Evolutionary conservation across 2,797 vertebrate genomes (phyloP), one percentile per base, ranked within the genome.

Genomic region (Anniella stebbinsi): DNA sequence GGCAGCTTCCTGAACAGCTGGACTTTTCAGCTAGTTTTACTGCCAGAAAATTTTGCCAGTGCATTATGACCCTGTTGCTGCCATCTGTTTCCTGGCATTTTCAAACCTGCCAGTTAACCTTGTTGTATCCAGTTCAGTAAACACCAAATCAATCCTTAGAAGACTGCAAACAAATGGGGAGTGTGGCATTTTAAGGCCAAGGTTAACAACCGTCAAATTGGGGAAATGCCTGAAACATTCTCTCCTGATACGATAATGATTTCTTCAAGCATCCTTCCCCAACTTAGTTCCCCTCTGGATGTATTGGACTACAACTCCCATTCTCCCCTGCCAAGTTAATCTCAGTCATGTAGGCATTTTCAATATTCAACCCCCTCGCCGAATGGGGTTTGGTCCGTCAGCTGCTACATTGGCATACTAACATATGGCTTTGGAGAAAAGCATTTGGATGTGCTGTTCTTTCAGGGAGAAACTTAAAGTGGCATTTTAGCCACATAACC

Each of bases 21-120:
- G 76, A 84, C 66, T 86, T 57, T 60, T 57, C 67, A 86, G 76
- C 76, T 72, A 66, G 36, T 72, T 89, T 60, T 70, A n/a, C 41
- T 80, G 84, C 84, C 84, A 80, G 69, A 80, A 86, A 73, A 23
- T 72, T 70, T 86, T 80, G 54, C 69, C 13, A 51, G 38, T 66
- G 5, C 76, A 80, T 80, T 86, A 70, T 72, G 15, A 28, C 33
- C 38, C 30, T 80, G 84, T 38, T 48, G 54, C 77, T 45, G 23
- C 84, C 84, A 86, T 90, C 89, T 90, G 84, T 45, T 90, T 36
- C 30, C 23, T 73, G 84, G 51, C 67, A 48, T 83, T n/a, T 60
- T 12, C 88, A 84, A 41, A 51, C 25, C 63, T 76, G 72, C 51
- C 6, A 28, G 78, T 81, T 88, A 60, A 60, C 87, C 51, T 81